phyloP scores from a whole-genome alignment of 2,113 vertebrate species.

The Phalacrocorax pelagicus region DNA sequence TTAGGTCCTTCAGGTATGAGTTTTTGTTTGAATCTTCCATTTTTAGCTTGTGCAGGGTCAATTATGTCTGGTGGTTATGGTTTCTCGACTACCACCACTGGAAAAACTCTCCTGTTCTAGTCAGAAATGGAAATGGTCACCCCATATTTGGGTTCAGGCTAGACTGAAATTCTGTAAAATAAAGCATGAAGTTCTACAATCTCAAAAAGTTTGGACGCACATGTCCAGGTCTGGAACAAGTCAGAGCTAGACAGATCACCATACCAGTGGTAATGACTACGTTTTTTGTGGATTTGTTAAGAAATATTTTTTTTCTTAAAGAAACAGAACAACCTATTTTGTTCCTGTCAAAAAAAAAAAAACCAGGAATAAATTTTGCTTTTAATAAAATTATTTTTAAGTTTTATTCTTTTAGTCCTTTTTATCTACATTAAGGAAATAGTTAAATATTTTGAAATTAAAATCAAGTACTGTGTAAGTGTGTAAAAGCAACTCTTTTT shows the following conservation, averaged over 20 bases:
- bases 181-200: background rate
- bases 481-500: background rate
- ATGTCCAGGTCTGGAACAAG: background rate
- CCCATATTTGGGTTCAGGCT: background rate
- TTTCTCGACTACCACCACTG: background rate
- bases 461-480: background rate
- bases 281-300: background rate
- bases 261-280: background rate
- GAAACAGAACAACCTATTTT: background rate
- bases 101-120: background rate
- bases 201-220: background rate
- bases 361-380: background rate
- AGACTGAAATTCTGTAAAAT: background rate
- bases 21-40: background rate
- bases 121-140: background rate
- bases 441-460: background rate
- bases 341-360: background rate
- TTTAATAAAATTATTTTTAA: background rate
- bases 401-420: background rate
- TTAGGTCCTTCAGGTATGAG: background rate
- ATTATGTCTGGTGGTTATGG: background rate
- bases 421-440: background rate
- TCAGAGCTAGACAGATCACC: background rate
- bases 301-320: background rate
- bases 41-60: background rate